Percentiles rank a stretch among this genome's conserved stretches.
Evolutionary conservation across 1,140 invertebrate genomes (phyloP).

Genomic region (Mesaphorura yosii): DNA sequence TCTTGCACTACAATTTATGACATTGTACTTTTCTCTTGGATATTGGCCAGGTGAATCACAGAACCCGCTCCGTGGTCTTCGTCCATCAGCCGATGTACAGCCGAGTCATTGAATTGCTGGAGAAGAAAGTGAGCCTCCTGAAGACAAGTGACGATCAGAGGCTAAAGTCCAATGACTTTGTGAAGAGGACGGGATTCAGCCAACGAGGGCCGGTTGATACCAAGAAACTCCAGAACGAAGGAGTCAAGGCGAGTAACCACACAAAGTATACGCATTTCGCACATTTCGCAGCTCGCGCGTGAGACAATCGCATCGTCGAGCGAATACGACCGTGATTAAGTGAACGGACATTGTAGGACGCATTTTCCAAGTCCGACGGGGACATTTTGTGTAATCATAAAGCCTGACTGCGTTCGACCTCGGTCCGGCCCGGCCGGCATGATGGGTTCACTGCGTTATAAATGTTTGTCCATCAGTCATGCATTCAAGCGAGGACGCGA

Average conservation of each 20-base stretch:
- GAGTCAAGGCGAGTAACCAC: slow-evolving; percentile 1
- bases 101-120: background rate
- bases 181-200: slow-evolving; percentile 11
- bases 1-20: background rate
- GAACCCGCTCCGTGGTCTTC: slow-evolving; percentile 16
- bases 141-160: background rate
- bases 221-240: background rate
- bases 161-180: slow-evolving; percentile 14
- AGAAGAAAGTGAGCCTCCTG: slow-evolving; percentile 9
- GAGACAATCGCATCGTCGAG: background rate
- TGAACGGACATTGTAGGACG: too few relatives aligned
- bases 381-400: too few relatives aligned
- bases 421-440: too few relatives aligned
- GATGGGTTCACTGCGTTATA: too few relatives aligned
- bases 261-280: background rate
- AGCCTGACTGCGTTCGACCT: too few relatives aligned
- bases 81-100: slow-evolving; percentile 20
- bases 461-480: too few relatives aligned
- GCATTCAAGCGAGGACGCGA: too few relatives aligned
- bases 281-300: background rate
- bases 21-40: slow-evolving; percentile 1
- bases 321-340: background rate
- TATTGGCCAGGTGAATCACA: slow-evolving; percentile 8
- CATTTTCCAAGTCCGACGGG: too few relatives aligned
- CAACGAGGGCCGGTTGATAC: background rate